Evolutionary conservation across 2,888 invertebrate species (phyloP).

Genomic region (Gryllus longicercus): DNA sequence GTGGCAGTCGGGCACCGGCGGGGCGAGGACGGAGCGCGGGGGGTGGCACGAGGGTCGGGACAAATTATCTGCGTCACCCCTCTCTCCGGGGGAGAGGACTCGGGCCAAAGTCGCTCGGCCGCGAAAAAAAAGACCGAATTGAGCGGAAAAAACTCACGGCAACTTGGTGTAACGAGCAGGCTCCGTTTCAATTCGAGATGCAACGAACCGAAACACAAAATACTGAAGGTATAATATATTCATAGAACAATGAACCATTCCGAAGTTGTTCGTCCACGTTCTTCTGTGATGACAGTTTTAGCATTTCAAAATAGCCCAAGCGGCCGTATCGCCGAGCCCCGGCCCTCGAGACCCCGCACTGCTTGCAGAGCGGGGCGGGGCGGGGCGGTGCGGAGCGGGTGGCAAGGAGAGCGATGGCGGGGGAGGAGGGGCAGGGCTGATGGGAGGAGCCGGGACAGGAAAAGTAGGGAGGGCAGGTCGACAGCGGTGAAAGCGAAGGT

Average conservation of each 20-base stretch:
- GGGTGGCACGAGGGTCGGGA: not conserved
- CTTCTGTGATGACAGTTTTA: constrained; percentile 17
- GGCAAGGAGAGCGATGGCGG: too few relatives aligned
- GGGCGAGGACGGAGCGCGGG: not conserved
- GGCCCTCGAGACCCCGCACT: not conserved
- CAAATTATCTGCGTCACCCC: not conserved
- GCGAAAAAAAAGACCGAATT: constrained; percentile 7
- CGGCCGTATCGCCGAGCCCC: not conserved
- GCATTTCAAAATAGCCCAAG: constrained; percentile 11
- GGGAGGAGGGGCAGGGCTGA: too few relatives aligned
- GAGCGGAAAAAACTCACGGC: constrained; percentile 10
- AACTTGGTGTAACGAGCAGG: constrained; percentile 10
- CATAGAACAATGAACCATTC: constrained; percentile 17
- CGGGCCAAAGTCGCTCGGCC: not conserved
- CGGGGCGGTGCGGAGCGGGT: too few relatives aligned
- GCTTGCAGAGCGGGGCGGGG: too few relatives aligned
- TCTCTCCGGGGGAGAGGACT: constrained; percentile 17
- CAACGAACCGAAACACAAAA: constrained; percentile 17
- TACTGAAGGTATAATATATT: constrained; percentile 17
- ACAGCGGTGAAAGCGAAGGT: too few relatives aligned
- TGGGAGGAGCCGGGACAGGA: too few relatives aligned
- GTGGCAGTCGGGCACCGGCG: not conserved
- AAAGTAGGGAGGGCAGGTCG: too few relatives aligned
- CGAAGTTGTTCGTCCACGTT: constrained; percentile 6
- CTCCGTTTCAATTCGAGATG: constrained; percentile 5